Percentiles rank a stretch among this genome's conserved stretches.
These are phyloP conservation scores for Anser cygnoides DNA, from an alignment of 2,113 vertebrate genomes.

Conservation along the genomic window DNA sequence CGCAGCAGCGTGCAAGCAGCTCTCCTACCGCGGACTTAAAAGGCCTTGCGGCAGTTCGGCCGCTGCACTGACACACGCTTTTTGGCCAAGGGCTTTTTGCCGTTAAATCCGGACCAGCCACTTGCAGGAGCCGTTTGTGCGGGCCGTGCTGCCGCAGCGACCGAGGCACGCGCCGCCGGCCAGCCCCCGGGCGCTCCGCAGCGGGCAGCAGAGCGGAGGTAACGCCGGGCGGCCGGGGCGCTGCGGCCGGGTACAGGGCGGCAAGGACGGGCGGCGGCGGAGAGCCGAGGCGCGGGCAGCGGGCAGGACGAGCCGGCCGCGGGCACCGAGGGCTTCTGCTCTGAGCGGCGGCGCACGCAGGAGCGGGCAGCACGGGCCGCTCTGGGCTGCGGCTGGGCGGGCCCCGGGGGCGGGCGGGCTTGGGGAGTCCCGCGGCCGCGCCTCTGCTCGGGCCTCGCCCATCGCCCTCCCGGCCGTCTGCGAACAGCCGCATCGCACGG, in stretches of 20 bases:
- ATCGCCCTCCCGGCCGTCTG: not conserved
- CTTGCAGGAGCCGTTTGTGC: not conserved
- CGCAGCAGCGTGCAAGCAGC: not conserved
- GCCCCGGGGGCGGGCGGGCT: not conserved
- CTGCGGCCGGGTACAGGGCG: not conserved
- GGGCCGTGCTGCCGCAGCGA: fast-evolving
- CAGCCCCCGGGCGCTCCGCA: not conserved
- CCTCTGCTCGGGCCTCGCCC: not conserved
- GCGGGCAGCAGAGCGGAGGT: not conserved
- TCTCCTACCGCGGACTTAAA: not conserved
- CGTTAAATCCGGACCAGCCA: not conserved
- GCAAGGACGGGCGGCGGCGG: not conserved
- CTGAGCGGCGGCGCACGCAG: no score
- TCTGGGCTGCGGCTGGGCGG: not conserved
- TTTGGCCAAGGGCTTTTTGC: not conserved
- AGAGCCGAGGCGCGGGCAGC: no score
- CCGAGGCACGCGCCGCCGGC: fast-evolving
- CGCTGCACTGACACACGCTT: not conserved
- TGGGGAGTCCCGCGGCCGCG: no score
- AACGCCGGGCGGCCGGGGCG: not conserved
- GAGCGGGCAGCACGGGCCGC: not conserved
- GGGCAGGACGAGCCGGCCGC: no score
- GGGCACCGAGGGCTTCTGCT: no score
- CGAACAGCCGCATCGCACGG: not conserved
- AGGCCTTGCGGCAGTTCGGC: not conserved